These are phyloP conservation scores for Thalassarche chlororhynchos DNA, from an alignment of 2,113 vertebrate species.

Conservation along the genomic window DNA sequence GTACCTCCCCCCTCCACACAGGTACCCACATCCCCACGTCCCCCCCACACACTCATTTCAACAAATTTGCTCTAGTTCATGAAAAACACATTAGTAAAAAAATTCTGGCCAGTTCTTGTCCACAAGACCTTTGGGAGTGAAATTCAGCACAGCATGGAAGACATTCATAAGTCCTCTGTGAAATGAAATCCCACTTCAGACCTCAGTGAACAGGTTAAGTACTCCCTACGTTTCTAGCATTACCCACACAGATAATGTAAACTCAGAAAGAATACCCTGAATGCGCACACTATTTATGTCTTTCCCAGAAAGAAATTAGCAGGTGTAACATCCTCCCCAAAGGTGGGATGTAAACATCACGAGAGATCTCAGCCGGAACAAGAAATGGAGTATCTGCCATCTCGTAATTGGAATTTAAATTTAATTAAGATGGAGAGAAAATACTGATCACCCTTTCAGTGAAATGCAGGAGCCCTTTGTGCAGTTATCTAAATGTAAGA, in stretches of 20 bases:
- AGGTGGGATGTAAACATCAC: background rate
- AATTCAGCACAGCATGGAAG: background rate
- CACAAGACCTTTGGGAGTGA: background rate
- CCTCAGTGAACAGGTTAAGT: background rate
- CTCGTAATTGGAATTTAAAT: background rate
- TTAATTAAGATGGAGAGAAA: slow-evolving; percentile 35
- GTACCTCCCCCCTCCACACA: background rate
- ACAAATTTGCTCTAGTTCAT: background rate
- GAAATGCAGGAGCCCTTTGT: background rate
- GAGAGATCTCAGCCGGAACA: background rate
- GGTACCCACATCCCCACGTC: fast-evolving
- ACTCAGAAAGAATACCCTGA: background rate
- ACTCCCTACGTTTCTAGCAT: background rate
- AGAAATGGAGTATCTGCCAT: background rate
- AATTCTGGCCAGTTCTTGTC: background rate
- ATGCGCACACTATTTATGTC: background rate
- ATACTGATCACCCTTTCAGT: background rate
- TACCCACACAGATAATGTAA: background rate
- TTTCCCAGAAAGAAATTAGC: background rate
- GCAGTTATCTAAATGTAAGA: background rate
- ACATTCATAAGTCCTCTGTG: background rate
- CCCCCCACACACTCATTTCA: background rate
- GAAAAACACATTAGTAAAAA: background rate
- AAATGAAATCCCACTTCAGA: background rate
- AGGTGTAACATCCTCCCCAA: background rate